A percentile compares a stretch with the other conserved stretches of the same genome.
Evolutionary conservation across 2,797 vertebrate species (phyloP).

Genomic region (Loris lydekkerianus): DNA sequence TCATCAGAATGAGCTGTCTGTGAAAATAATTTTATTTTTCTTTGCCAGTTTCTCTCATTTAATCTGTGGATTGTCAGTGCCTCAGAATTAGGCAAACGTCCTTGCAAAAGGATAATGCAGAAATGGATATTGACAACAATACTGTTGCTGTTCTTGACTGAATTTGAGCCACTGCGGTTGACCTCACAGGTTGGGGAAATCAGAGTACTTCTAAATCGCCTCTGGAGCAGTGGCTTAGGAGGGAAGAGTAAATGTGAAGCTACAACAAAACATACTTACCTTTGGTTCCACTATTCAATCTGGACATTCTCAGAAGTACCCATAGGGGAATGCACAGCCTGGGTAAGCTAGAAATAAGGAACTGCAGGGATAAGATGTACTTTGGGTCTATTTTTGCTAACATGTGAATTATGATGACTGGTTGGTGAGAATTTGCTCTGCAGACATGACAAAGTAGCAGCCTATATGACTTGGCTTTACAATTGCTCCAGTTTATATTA

Average conservation of each 20-base stretch:
- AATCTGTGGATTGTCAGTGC: background rate
- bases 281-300: background rate
- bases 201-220: background rate
- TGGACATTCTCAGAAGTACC: background rate
- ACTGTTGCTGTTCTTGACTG: background rate
- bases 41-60: background rate
- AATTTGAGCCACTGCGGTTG: background rate
- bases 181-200: background rate
- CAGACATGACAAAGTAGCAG: background rate
- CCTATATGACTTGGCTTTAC: background rate
- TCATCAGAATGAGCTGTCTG: background rate
- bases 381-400: slow-evolving; percentile 1
- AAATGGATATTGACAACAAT: background rate
- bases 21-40: background rate
- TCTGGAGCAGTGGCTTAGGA: background rate
- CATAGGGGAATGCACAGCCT: background rate
- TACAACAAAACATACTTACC: background rate
- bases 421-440: background rate
- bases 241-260: background rate
- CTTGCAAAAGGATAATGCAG: background rate
- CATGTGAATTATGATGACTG: background rate
- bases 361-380: background rate
- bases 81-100: background rate
- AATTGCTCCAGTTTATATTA: background rate
- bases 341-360: background rate